Evolutionary conservation across 2,888 invertebrate genomes (phyloP), one percentile per base, ranked within the genome.

Genomic region (Norana najaformis): DNA sequence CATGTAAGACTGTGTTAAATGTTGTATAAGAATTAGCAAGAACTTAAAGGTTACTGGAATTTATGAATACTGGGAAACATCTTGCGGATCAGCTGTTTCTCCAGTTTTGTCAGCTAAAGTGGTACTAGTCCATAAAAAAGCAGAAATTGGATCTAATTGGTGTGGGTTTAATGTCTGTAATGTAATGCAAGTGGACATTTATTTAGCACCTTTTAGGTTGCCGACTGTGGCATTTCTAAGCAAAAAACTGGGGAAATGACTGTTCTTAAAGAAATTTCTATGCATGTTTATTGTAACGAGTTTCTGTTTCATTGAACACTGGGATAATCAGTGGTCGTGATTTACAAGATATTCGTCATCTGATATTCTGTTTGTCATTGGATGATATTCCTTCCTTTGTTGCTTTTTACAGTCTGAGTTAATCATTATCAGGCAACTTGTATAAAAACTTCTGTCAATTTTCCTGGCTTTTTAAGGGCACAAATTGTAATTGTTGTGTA

Each of bases 261-360:
- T 69, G 69, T 69, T 69, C 0, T 69, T 2, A 11, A 69, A 69
- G 69, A 11, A n/a, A 69, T 23, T 53, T 30, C 53, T 53, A 30
- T 6, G 53, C 69, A 69, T 69, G 30, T n/a, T 13, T 69, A n/a
- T 69, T 69, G 30, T 69, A 11, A 69, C 69, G 0, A 47, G 47
- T 69, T 69, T 11, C n/a, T 69, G 69, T 69, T 69, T 5, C n/a
- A n/a, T 69, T 6, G 30, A 69, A 69, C 0, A n/a, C 69, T n/a
- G n/a, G n/a, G 69, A n/a, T 69, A 2, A 69, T n/a, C 30, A 69
- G 30, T 69, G 69, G 69, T n/a, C n/a, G 69, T 69, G 69, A 69
- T 69, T 69, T n/a, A 69, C 69, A 69, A n/a, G 30, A 69, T 69
- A 69, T 69, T 69, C n/a, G n/a, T n/a, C 69, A 69, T 69, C 69